Evolutionary conservation across 2,888 invertebrate species (phyloP).

Genomic region (Metalampra italica): DNA sequence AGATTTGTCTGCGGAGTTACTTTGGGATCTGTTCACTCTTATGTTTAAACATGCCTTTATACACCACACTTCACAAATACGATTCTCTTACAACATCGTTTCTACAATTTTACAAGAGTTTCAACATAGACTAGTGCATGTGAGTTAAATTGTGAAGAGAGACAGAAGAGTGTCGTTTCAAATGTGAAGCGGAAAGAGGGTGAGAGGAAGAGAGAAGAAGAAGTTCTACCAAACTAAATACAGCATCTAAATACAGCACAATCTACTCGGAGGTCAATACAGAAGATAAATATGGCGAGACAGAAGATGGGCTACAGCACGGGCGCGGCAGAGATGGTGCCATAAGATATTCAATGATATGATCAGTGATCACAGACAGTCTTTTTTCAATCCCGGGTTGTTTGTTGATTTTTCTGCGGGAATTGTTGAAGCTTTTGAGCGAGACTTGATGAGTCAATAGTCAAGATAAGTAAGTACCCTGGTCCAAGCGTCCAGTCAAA

Average conservation of each 20-base stretch:
- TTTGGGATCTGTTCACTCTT: no score
- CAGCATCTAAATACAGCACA: constrained; percentile 3
- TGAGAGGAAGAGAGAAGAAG: constrained; percentile 1
- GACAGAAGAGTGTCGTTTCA: background rate
- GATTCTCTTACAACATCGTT: background rate
- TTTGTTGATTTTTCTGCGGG: no score
- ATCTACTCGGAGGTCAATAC: background rate
- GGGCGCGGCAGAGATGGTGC: constrained; percentile 4
- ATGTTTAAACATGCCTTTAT: no score
- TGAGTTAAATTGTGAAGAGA: background rate
- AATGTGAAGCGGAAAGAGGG: background rate
- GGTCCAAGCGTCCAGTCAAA: no score
- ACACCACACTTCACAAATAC: background rate
- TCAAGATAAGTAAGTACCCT: no score
- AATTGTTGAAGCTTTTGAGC: no score
- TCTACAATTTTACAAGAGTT: no score
- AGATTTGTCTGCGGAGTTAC: no score
- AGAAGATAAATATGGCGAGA: constrained; percentile 6
- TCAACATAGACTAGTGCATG: background rate
- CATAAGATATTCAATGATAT: no score
- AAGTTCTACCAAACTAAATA: constrained; percentile 6
- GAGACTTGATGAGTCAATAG: no score
- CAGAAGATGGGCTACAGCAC: constrained; percentile 7
- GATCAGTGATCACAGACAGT: no score
- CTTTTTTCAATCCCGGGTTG: no score